These are phyloP conservation scores for Notothenia coriiceps DNA, from an alignment of 2,113 vertebrate genomes.

Conservation along the genomic window DNA sequence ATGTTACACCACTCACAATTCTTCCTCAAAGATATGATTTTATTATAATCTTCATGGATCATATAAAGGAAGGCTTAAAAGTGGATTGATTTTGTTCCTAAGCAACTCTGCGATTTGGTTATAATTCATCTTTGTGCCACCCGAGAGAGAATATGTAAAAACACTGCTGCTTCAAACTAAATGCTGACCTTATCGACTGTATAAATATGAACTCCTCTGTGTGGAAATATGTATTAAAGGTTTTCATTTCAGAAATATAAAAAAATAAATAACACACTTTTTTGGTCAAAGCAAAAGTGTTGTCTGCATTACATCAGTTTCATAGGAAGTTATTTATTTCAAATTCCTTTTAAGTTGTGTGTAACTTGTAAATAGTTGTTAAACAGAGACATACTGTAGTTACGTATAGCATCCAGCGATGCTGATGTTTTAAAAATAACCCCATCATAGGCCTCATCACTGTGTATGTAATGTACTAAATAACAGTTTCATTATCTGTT, in stretches of 20 bases:
- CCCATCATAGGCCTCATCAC: slow-evolving; percentile 8
- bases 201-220: not conserved
- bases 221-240: not conserved
- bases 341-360: not conserved
- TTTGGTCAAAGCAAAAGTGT: not conserved
- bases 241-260: not conserved
- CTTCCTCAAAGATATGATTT: not conserved
- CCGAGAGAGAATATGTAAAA: not conserved
- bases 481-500: slow-evolving; percentile 19
- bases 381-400: not conserved
- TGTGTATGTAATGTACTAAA: not conserved
- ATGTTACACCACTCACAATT: not conserved
- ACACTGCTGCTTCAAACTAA: not conserved
- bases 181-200: not conserved
- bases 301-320: not conserved
- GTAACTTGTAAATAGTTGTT: slow-evolving; percentile 5
- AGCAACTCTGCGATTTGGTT: not conserved
- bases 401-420: slow-evolving; percentile 9
- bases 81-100: not conserved
- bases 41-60: not conserved
- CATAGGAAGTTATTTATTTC: not conserved
- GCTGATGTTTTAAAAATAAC: slow-evolving; percentile 17
- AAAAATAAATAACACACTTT: not conserved
- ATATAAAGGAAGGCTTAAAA: not conserved
- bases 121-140: not conserved